These are phyloP conservation scores for Metopolophium dirhodum DNA, from an alignment of 1,140 invertebrate genomes.

Conservation along the genomic window DNA sequence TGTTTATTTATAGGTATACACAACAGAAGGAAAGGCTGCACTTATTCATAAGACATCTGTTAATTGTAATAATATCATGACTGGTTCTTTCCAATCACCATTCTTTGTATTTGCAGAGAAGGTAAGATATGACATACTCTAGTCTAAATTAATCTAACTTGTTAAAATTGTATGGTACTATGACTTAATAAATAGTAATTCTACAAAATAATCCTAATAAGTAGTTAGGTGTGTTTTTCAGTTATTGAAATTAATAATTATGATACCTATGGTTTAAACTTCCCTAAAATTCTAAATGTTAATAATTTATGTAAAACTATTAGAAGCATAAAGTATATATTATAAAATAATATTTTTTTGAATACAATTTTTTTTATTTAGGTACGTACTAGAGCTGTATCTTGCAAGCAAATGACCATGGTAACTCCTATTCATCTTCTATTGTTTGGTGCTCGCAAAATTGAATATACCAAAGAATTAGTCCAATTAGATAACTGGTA, in stretches of 20 bases:
- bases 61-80: conserved; percentile 86
- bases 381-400: conserved; percentile 93
- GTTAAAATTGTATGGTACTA: no score
- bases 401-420: conserved; percentile 97
- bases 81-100: conserved; percentile 84
- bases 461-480: conserved; percentile 70
- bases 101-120: conserved; percentile 99
- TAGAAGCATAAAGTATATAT: neutral
- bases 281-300: neutral
- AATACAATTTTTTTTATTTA: conserved; percentile 61
- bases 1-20: conserved; percentile 75
- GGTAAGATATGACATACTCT: conserved; percentile 63
- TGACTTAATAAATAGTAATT: no score
- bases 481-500: conserved; percentile 85
- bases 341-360: neutral
- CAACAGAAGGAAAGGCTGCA: conserved; percentile 92
- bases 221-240: neutral
- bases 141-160: neutral
- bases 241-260: neutral
- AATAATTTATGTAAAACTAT: neutral
- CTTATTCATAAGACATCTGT: conserved; percentile 97
- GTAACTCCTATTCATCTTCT: conserved; percentile 92
- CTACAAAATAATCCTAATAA: no score
- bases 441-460: conserved; percentile 88
- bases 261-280: neutral